These are phyloP conservation scores for Sibirionetta formosa DNA, from an alignment of 2,797 vertebrate species.

Conservation along the genomic window DNA sequence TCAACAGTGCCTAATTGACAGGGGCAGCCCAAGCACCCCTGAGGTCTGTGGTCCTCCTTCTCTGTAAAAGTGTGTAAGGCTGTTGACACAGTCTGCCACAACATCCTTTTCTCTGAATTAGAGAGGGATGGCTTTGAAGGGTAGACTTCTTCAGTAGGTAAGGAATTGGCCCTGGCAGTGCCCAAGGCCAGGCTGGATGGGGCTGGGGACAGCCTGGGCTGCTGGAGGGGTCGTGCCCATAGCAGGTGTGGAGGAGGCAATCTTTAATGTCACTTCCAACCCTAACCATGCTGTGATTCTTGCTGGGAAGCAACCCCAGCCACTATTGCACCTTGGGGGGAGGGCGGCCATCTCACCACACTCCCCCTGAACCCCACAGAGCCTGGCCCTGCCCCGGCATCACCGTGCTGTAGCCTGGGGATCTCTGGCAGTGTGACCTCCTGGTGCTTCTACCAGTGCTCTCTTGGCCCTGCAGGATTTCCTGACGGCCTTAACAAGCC, in stretches of 20 bases:
- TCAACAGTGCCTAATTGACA: fast-evolving
- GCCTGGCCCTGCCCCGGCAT: background rate
- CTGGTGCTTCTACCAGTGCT: constrained; percentile 5
- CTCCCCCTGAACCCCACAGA: background rate
- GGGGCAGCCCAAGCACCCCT: background rate
- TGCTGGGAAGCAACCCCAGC: background rate
- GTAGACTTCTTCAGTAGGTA: too few relatives aligned
- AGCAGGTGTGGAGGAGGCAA: too few relatives aligned
- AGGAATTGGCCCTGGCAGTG: too few relatives aligned
- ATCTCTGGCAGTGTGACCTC: background rate
- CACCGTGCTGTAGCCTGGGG: background rate
- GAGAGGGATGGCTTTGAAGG: background rate
- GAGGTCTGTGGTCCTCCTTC: background rate
- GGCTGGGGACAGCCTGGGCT: too few relatives aligned
- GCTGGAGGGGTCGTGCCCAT: too few relatives aligned
- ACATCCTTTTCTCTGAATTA: background rate
- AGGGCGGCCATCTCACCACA: background rate
- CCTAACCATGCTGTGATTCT: background rate
- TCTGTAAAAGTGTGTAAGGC: background rate
- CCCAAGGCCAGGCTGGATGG: too few relatives aligned
- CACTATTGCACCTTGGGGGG: background rate
- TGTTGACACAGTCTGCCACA: background rate
- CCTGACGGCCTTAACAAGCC: constrained; percentile 44
- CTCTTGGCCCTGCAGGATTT: constrained; percentile 40
- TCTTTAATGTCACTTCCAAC: too few relatives aligned